phyloP scores from a whole-genome alignment of 2,113 vertebrate species.

The Taxidea taxus region DNA sequence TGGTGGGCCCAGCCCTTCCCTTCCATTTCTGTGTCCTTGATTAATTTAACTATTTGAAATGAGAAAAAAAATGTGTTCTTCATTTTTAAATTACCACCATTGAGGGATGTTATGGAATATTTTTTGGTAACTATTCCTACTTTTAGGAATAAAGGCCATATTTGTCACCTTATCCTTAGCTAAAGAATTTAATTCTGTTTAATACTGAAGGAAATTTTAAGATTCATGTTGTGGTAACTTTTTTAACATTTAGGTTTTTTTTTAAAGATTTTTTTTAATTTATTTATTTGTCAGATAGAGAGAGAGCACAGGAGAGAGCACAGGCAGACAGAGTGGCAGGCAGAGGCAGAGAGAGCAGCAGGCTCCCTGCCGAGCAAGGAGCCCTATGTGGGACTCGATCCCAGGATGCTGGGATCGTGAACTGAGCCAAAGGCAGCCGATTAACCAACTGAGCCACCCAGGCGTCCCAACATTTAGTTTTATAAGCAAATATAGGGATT shows the following conservation, averaged over 20 bases:
- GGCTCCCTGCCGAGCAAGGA: too few relatives aligned
- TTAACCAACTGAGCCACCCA: too few relatives aligned
- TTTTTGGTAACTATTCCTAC: not conserved
- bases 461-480: not conserved
- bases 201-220: not conserved
- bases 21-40: not conserved
- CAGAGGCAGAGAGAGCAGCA: too few relatives aligned
- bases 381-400: too few relatives aligned
- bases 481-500: not conserved
- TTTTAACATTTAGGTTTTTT: not conserved
- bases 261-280: too few relatives aligned
- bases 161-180: not conserved
- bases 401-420: too few relatives aligned
- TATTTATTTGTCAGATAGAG: too few relatives aligned
- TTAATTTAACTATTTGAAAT: not conserved
- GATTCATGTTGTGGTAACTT: not conserved
- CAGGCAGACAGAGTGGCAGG: too few relatives aligned
- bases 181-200: not conserved
- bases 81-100: not conserved
- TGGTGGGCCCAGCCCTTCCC: not conserved
- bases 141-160: not conserved
- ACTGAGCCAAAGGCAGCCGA: too few relatives aligned
- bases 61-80: not conserved
- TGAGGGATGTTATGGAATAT: not conserved
- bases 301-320: too few relatives aligned